These are phyloP conservation scores for Archegozetes longisetosus DNA, from an alignment of 1,140 invertebrate genomes.

Conservation along the genomic window DNA sequence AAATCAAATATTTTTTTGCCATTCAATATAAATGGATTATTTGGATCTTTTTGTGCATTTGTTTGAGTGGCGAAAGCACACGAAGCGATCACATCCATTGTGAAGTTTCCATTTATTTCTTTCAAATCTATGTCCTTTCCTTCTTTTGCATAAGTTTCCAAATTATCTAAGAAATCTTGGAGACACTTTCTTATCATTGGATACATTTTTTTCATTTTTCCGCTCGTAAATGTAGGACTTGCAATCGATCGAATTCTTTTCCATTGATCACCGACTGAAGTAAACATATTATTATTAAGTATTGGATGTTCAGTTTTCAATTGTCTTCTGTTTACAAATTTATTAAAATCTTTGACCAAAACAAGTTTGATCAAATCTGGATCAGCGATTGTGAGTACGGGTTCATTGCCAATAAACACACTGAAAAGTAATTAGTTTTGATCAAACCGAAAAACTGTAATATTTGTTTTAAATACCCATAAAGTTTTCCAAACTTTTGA, in stretches of 20 bases:
- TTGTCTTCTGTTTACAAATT: slow-evolving; percentile 15
- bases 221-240: slow-evolving; percentile 39
- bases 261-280: slow-evolving; percentile 34
- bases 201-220: slow-evolving; percentile 38
- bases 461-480: slow-evolving; percentile 9
- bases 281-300: background rate
- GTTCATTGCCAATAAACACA: slow-evolving; percentile 16
- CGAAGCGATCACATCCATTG: slow-evolving; percentile 41
- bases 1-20: slow-evolving; percentile 20
- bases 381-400: slow-evolving; percentile 17
- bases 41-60: slow-evolving; percentile 35
- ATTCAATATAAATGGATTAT: slow-evolving; percentile 27
- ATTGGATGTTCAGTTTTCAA: background rate
- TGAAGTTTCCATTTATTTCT: slow-evolving; percentile 5
- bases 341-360: slow-evolving; percentile 19
- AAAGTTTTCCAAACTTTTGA: slow-evolving; percentile 15
- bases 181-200: slow-evolving; percentile 19
- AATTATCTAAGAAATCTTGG: background rate
- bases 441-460: background rate
- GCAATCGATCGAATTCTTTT: slow-evolving; percentile 37
- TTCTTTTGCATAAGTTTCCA: background rate
- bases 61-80: slow-evolving; percentile 37
- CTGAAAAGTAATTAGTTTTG: slow-evolving; percentile 6
- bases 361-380: slow-evolving; percentile 20
- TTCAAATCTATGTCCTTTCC: background rate